Conservation (phyloP, 1,140 invertebrate genomes). For the Aphidius gifuensis region DNA sequence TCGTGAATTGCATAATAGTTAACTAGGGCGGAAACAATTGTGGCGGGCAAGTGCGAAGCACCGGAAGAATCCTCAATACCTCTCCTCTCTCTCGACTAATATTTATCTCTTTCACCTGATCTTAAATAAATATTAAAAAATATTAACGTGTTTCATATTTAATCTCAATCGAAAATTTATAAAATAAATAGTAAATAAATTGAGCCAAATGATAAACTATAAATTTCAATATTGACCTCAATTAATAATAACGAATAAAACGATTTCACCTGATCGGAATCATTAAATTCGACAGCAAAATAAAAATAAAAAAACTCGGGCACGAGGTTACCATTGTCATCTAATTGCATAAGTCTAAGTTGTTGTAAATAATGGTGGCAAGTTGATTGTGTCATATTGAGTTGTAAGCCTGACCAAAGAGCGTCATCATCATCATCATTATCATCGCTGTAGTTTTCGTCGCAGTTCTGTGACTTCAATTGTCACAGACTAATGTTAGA, state of each 20-base stretch:
- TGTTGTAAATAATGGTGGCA: slow-evolving; percentile 41
- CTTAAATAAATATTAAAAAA: not conserved
- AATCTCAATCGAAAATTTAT: too few species aligned
- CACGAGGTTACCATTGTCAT: slow-evolving; percentile 20
- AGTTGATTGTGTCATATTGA: slow-evolving; percentile 45
- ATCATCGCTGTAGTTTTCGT: slow-evolving; percentile 35
- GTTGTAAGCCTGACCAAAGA: slow-evolving; percentile 17
- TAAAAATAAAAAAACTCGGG: slow-evolving; percentile 18
- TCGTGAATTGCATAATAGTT: slow-evolving; percentile 48
- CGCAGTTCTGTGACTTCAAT: slow-evolving; percentile 28
- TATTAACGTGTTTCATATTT: too few species aligned
- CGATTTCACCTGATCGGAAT: slow-evolving; percentile 16
- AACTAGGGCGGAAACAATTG: slow-evolving; percentile 56
- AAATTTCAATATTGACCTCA: too few species aligned
- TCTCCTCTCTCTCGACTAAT: not conserved
- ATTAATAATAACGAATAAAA: not conserved
- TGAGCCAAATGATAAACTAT: too few species aligned
- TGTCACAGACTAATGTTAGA: slow-evolving; percentile 23
- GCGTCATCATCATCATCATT: slow-evolving; percentile 1
- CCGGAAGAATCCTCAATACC: slow-evolving; percentile 29
- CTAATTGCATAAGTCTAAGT: slow-evolving; percentile 31
- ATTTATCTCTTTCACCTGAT: not conserved
- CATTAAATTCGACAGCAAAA: slow-evolving; percentile 25
- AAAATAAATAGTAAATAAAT: not conserved
- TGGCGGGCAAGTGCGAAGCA: slow-evolving; percentile 53